A percentile compares a stretch with the other conserved stretches of the same genome.
phyloP scores from a whole-genome alignment of 2,113 vertebrate species.

The Cyanocitta stelleri region DNA sequence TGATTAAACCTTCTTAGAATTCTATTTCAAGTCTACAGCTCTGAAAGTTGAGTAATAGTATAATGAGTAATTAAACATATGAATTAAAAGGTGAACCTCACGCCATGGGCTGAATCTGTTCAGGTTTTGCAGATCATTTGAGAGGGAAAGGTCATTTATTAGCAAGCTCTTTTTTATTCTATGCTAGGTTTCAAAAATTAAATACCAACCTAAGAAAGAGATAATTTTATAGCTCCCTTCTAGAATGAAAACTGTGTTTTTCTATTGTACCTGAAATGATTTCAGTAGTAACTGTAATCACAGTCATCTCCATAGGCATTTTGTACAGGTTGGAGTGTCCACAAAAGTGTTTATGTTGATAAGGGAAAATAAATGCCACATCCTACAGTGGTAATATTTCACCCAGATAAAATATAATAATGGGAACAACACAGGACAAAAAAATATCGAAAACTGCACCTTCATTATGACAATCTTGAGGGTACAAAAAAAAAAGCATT shows the following conservation, averaged over 20 bases:
- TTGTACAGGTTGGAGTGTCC: neutral
- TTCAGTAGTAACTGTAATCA: neutral
- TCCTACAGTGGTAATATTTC: neutral
- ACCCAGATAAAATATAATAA: neutral
- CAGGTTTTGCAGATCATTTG: neutral
- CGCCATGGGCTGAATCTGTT: neutral
- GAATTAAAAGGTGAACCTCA: slow-evolving; percentile 13
- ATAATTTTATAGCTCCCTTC: neutral
- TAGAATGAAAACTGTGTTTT: neutral
- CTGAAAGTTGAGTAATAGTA: neutral
- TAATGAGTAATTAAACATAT: neutral
- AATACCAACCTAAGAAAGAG: neutral
- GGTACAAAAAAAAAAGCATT: neutral
- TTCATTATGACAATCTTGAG: neutral
- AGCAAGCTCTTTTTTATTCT: neutral
- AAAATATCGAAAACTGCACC: neutral
- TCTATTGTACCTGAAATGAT: neutral
- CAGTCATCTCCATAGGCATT: neutral
- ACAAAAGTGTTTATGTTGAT: neutral
- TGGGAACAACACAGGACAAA: neutral
- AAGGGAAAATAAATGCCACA: neutral
- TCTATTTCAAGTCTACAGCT: neutral
- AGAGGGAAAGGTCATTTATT: neutral
- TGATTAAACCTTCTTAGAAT: neutral
- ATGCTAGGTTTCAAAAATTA: neutral